Evolutionary conservation across 2,113 vertebrate species (phyloP).

Genomic region (Dolichallabes microphthalmus): DNA sequence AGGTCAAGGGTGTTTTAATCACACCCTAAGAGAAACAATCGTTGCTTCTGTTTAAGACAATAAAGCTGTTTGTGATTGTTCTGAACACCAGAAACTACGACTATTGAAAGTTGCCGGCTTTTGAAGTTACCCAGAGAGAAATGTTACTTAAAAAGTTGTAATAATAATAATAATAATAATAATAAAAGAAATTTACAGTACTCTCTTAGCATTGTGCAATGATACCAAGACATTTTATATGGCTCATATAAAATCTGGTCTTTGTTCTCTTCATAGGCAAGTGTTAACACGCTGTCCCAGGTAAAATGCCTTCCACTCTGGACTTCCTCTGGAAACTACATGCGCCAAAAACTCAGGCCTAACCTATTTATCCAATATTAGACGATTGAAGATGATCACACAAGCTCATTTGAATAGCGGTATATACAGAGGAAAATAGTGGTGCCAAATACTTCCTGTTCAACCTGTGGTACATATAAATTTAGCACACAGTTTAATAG

Average conservation of each 20-base stretch:
- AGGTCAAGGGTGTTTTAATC: not conserved
- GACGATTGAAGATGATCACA: not conserved
- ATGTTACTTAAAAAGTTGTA: not conserved
- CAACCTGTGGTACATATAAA: not conserved
- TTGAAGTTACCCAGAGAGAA: not conserved
- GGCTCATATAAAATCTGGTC: not conserved
- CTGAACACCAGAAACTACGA: not conserved
- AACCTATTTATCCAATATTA: not conserved
- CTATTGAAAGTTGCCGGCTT: not conserved
- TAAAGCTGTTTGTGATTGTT: not conserved
- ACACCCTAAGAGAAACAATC: not conserved
- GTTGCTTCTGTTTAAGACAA: not conserved
- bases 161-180: not conserved
- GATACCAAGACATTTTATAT: not conserved
- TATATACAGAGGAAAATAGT: not conserved
- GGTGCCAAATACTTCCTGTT: not conserved
- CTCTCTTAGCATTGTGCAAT: not conserved
- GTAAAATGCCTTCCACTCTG: not conserved
- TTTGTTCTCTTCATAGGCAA: constrained; percentile 3
- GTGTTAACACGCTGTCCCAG: not conserved
- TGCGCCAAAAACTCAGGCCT: not conserved
- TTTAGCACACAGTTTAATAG: not conserved
- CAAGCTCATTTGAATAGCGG: not conserved
- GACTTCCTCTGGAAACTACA: not conserved
- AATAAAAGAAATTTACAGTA: not conserved